Conservation (phyloP, 2,113 vertebrate species). For the Burhinus bistriatus region DNA sequence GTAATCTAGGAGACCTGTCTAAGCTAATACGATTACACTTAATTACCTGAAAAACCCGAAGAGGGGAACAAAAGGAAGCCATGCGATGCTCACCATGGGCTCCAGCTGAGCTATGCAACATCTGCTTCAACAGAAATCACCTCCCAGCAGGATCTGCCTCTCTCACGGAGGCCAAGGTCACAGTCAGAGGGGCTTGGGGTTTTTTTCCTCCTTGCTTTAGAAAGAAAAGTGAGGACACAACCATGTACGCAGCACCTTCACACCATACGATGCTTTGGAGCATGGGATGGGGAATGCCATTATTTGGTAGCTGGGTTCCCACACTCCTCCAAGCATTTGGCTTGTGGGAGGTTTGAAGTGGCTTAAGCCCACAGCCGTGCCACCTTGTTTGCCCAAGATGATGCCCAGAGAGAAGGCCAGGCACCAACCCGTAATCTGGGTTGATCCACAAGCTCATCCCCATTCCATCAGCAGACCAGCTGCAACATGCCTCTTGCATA, state of each 20-base stretch:
- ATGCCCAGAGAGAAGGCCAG: not conserved
- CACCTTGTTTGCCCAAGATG: not conserved
- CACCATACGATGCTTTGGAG: not conserved
- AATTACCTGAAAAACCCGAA: not conserved
- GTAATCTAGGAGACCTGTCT: too few species aligned
- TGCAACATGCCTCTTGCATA: not conserved
- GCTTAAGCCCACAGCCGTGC: not conserved
- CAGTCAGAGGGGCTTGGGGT: accelerated
- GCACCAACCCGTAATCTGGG: not conserved
- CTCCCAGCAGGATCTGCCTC: too few species aligned
- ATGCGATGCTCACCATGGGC: accelerated
- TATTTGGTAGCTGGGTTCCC: not conserved
- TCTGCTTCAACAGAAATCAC: not conserved
- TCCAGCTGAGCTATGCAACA: not conserved
- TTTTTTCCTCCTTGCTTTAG: not conserved
- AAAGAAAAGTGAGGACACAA: not conserved
- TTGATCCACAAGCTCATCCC: not conserved
- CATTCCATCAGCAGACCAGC: not conserved
- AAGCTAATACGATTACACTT: too few species aligned
- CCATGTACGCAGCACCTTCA: accelerated
- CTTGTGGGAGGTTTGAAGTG: not conserved
- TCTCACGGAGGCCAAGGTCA: not conserved
- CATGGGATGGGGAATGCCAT: not conserved
- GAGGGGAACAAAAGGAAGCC: not conserved
- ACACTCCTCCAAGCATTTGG: not conserved